Percentiles rank a stretch among this genome's conserved stretches.
phyloP scores from a whole-genome alignment of 2,113 vertebrate species.

The chimpanzee (Pan troglodytes) region NHGRI_mPanTro3-v2.1_pri NC_072421.2:15973501-15974000 shows the following conservation, averaged over 20 bases:
- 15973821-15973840: conserved; percentile 4
- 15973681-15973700: not conserved
- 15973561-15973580: not conserved
- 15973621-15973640: not conserved
- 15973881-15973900: conserved; percentile 26
- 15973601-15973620: not conserved
- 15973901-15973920: conserved; percentile 13
- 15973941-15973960: not conserved
- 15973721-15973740: not conserved
- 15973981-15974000: not conserved
- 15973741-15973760: not conserved
- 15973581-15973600: not conserved
- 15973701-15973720: not conserved
- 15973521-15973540: not conserved
- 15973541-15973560: not conserved
- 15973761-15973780: not conserved
- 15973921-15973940: not conserved
- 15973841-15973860: not conserved
- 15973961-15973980: not conserved
- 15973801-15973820: conserved; percentile 5
- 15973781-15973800: not conserved
- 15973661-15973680: not conserved
- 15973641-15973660: not conserved
- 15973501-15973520: not conserved
- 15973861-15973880: not conserved